Evolutionary conservation across 1,140 invertebrate species (phyloP).

Genomic region (Drosophila pseudoobscura): DNA sequence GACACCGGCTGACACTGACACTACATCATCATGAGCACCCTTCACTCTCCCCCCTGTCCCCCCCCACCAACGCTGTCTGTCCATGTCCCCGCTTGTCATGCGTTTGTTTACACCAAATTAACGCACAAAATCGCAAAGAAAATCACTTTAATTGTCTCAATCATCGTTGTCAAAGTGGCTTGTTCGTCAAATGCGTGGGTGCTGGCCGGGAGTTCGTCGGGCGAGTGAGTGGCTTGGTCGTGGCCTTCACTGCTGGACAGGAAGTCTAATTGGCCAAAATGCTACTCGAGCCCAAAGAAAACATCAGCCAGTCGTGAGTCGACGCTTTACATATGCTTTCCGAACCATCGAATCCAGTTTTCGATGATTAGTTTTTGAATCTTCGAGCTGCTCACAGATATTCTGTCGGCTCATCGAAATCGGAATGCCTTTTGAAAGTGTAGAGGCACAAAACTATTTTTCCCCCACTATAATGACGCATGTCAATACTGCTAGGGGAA

Average conservation of each 20-base stretch:
- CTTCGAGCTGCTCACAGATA: background rate
- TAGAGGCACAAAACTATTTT: slow-evolving; percentile 5
- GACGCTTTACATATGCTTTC: too few relatives aligned
- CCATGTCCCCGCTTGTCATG: too few relatives aligned
- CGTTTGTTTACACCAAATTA: slow-evolving; percentile 70
- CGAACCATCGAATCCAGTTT: too few relatives aligned
- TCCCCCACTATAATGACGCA: slow-evolving; percentile 21
- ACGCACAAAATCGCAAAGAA: slow-evolving; percentile 58
- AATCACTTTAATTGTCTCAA: slow-evolving; percentile 71
- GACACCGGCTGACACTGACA: slow-evolving; percentile 40
- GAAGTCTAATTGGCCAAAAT: slow-evolving; percentile 26
- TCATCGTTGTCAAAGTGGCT: slow-evolving; percentile 29
- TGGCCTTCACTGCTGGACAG: slow-evolving; percentile 33
- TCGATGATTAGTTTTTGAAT: too few relatives aligned
- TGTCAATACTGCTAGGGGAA: slow-evolving; percentile 18
- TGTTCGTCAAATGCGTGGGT: slow-evolving; percentile 15
- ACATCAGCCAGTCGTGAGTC: too few relatives aligned
- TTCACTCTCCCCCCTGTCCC: too few relatives aligned
- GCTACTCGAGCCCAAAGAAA: background rate
- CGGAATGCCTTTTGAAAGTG: slow-evolving; percentile 2
- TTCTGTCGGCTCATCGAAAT: background rate
- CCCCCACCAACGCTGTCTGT: too few relatives aligned
- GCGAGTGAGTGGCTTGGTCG: slow-evolving; percentile 8
- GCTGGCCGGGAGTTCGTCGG: slow-evolving; percentile 11
- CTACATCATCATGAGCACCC: slow-evolving; percentile 9